Percentiles rank a stretch among this genome's conserved stretches.
Conservation (phyloP, 2,113 vertebrate species). For the Jacana jacana region DNA sequence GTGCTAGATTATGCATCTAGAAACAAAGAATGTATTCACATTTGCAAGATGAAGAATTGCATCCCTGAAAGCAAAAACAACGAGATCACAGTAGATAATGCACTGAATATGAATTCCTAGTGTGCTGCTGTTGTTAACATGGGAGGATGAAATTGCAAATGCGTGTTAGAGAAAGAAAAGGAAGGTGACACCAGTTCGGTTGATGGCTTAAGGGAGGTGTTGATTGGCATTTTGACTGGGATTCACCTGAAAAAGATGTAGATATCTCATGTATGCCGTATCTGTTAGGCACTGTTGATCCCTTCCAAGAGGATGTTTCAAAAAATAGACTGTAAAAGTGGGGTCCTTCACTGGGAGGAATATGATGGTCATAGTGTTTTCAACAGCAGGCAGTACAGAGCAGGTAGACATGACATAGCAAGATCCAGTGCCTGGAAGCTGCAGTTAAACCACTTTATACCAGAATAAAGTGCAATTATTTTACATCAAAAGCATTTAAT, state of each 20-base stretch:
- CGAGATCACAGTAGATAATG: background rate
- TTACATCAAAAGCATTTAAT: background rate
- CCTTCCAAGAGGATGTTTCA: background rate
- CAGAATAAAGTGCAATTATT: background rate
- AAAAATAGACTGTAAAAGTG: background rate
- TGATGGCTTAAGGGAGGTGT: background rate
- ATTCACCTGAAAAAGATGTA: background rate
- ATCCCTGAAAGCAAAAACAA: background rate
- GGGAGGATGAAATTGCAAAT: background rate
- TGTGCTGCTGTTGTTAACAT: background rate
- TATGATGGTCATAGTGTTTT: background rate
- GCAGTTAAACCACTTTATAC: background rate
- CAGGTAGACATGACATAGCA: background rate
- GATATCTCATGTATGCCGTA: rapidly evolving
- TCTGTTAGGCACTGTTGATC: background rate
- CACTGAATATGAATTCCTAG: background rate
- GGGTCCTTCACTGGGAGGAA: background rate
- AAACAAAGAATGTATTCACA: slow-evolving; percentile 26
- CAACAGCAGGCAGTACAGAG: background rate
- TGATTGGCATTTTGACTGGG: background rate
- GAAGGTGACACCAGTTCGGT: background rate
- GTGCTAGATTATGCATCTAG: slow-evolving; percentile 6
- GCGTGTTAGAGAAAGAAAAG: background rate
- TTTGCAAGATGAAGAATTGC: slow-evolving; percentile 7
- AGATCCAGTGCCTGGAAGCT: background rate